Percentiles rank a stretch among this genome's conserved stretches.
phyloP scores from a whole-genome alignment of 2,113 vertebrate species.

The Corythaixoides concolor region DNA sequence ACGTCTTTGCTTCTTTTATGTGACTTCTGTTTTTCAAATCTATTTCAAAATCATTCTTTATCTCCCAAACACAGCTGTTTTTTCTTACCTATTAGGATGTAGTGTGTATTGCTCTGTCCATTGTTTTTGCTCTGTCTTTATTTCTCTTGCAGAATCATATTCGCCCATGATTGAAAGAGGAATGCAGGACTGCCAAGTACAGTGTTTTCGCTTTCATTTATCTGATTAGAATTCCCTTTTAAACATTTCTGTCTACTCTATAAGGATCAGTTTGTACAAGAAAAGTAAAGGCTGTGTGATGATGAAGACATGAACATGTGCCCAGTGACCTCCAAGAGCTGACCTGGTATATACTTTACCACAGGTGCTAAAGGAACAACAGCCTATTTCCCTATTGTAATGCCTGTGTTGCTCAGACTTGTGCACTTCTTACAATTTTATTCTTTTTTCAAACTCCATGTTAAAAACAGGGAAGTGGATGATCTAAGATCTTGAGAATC shows the following conservation, averaged over 20 bases:
- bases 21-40: not conserved
- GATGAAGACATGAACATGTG: not conserved
- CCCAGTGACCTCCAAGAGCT: not conserved
- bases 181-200: not conserved
- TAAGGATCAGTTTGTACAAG: not conserved
- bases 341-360: not conserved
- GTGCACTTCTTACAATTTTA: not conserved
- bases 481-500: not conserved
- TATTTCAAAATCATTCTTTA: not conserved
- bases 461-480: not conserved
- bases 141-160: not conserved
- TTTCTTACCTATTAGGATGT: not conserved
- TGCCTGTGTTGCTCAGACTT: not conserved
- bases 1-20: not conserved
- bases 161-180: not conserved
- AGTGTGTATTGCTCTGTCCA: not conserved
- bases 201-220: not conserved
- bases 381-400: not conserved
- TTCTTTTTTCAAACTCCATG: not conserved
- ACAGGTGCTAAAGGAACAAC: not conserved
- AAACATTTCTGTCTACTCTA: not conserved
- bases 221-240: not conserved
- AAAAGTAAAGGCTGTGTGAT: not conserved
- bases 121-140: not conserved
- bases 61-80: not conserved